Evolutionary conservation across 2,888 invertebrate genomes (phyloP), one percentile per base, ranked within the genome.

Genomic region (Xanthostigma xanthostigma): DNA sequence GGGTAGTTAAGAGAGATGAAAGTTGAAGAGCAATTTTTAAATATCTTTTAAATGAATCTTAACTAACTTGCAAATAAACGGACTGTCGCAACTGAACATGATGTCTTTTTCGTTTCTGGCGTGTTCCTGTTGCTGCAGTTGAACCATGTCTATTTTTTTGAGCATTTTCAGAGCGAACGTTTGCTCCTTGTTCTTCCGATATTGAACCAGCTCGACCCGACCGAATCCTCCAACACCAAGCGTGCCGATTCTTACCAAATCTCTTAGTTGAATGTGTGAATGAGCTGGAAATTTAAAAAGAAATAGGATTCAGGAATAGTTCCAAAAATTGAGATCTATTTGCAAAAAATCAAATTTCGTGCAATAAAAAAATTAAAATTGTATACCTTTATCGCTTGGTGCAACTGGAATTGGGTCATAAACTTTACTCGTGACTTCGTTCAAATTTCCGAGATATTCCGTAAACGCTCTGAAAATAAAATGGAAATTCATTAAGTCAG

Each of bases 161-260:
- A 93, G 75, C 60, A 88, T 88, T 69, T 93, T 93, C 52, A 93
- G 69, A 0, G 92, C 93, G 64, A 85, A 91, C 0, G 76, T 77
- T 10, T 72, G 59, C 56, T 74, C 67, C 36, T 67, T 67, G 48
- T 76, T 67, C 1, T 70, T 70, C 48, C 62, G 63, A 46, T 72
- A 71, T 59, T 79, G 76, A 34, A 74, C 73, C 51, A 90, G 70
- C 61, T 89, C 91, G 0, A 93, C 93, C 2, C 91, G 74, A 1
- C 93, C 93, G 61, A 93, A 93, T 2, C 93, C 94, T 6, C 95
- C 95, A 11, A 93, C 85, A 1, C 95, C 95, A 55, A 95, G 72
- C 0, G 92, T 93, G 17, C 85, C 85, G 13, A 90, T 72, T 51
- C 83, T 78, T 58, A 85, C 84, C 55, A 96, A 70, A 59, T 94